Percentiles rank a stretch among this genome's conserved stretches.
Conservation (phyloP, 2,113 vertebrate genomes). For the Sphaerodactylus townsendi region DNA sequence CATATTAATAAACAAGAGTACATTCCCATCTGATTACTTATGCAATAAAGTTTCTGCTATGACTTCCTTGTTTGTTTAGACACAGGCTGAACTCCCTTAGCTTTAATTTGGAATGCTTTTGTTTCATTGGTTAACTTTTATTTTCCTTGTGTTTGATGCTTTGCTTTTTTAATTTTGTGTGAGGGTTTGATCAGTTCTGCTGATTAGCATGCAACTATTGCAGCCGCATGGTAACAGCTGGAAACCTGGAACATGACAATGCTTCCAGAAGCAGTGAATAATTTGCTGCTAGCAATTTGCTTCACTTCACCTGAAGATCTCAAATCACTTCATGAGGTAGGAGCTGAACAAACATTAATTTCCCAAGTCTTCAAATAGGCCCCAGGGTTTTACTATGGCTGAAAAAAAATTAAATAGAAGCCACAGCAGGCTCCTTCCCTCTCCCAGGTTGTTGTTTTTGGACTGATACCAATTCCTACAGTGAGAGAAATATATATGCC, state of each 20-base stretch:
- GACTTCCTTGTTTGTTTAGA: slow-evolving; percentile 5
- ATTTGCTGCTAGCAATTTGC: background rate
- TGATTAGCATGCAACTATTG: background rate
- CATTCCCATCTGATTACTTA: background rate
- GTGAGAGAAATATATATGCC: background rate
- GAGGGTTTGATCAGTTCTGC: background rate
- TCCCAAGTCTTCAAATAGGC: background rate
- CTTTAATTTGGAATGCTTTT: background rate
- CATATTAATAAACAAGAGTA: background rate
- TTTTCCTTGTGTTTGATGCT: background rate
- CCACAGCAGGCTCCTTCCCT: background rate
- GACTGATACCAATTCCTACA: background rate
- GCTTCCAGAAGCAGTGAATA: slow-evolving; percentile 10
- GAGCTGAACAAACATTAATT: background rate
- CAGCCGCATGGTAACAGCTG: background rate
- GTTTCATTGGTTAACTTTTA: background rate
- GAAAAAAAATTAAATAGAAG: background rate
- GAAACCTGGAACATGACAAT: background rate
- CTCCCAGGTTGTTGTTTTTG: background rate
- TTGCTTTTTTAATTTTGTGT: background rate
- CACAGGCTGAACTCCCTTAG: background rate
- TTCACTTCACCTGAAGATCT: slow-evolving; percentile 18
- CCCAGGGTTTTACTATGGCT: background rate
- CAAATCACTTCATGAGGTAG: background rate
- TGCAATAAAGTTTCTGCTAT: background rate